Conservation (phyloP, 2,797 vertebrate genomes). For the Acrossocheilus wenchowensis region DNA sequence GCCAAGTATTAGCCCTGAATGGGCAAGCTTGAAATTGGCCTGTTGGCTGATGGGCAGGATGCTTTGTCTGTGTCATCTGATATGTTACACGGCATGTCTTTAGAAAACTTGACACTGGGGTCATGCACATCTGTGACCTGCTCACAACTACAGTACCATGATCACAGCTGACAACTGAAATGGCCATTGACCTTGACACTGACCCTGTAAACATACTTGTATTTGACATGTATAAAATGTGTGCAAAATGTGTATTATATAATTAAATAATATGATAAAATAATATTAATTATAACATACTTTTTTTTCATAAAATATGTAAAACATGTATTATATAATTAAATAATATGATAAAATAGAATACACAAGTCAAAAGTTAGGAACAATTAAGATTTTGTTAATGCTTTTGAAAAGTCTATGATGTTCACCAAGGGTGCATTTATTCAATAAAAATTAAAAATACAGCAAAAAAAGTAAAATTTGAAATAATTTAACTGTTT, state of each 20-base stretch:
- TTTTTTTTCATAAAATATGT: no score
- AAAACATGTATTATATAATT: not conserved
- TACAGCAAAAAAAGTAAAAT: not conserved
- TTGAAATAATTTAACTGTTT: not conserved
- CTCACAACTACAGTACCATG: not conserved
- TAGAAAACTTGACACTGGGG: constrained; percentile 39
- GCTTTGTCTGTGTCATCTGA: constrained; percentile 55
- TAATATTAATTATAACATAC: no score
- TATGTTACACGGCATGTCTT: constrained; percentile 59
- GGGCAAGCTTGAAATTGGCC: constrained; percentile 60
- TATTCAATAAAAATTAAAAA: not conserved
- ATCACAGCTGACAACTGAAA: constrained; percentile 9
- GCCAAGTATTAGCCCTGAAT: constrained; percentile 67
- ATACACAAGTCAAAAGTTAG: not conserved
- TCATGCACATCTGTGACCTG: constrained; percentile 35
- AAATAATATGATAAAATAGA: not conserved
- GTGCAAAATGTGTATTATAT: not conserved
- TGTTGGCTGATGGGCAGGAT: constrained; percentile 65
- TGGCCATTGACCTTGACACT: not conserved
- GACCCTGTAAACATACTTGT: not conserved
- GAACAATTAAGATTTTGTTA: not conserved
- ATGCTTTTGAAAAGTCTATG: not conserved
- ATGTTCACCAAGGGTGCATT: not conserved
- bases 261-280: not conserved
- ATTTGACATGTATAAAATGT: not conserved